Conservation (phyloP, 2,888 invertebrate genomes). For the Phortica magna region DNA sequence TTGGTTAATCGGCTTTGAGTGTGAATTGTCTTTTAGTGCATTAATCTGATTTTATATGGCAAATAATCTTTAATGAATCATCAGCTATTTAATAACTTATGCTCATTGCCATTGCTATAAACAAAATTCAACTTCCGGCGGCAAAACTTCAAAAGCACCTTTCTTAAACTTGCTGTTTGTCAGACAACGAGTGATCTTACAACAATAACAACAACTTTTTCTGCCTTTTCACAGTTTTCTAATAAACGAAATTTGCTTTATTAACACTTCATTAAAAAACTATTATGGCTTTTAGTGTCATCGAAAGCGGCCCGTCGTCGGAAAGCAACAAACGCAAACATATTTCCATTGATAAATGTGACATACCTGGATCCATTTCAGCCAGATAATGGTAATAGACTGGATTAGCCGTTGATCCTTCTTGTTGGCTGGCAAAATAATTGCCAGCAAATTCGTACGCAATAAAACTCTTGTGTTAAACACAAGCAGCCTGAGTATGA, state of each 20-base stretch:
- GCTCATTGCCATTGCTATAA: neutral
- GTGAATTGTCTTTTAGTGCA: no score
- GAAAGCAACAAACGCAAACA: neutral
- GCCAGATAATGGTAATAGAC: conserved; percentile 19
- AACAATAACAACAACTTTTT: no score
- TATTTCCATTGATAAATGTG: neutral
- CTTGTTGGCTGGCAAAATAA: conserved; percentile 54
- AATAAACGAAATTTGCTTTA: conserved; percentile 19
- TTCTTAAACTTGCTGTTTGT: no score
- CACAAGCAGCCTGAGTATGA: neutral
- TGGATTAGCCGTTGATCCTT: neutral
- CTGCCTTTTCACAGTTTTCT: conserved; percentile 16
- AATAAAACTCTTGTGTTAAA: no score
- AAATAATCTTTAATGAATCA: no score
- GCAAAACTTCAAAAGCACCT: neutral
- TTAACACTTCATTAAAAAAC: conserved; percentile 26
- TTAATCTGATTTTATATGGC: no score
- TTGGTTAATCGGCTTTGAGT: neutral
- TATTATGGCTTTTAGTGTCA: conserved; percentile 18
- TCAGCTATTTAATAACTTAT: neutral
- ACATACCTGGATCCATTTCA: conserved; percentile 65
- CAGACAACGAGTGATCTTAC: no score
- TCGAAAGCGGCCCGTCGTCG: neutral
- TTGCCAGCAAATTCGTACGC: neutral
- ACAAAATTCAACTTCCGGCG: neutral